Conservation (phyloP, 2,113 vertebrate genomes). For the Corvus hawaiiensis region DNA sequence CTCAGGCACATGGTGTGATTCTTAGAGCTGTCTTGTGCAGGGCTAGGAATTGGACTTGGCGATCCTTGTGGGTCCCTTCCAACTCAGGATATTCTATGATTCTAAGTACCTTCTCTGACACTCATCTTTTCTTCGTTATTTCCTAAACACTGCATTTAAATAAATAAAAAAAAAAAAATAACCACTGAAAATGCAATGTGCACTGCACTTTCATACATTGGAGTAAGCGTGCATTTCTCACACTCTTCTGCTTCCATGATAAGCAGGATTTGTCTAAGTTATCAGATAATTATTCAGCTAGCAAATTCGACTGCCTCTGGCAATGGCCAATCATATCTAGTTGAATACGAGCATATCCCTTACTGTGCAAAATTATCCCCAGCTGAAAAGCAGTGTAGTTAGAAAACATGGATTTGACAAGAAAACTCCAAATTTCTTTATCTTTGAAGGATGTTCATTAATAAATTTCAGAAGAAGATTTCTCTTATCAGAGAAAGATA, state of each 20-base stretch:
- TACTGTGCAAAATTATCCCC: background rate
- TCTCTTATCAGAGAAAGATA: background rate
- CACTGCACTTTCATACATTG: background rate
- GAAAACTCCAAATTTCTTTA: background rate
- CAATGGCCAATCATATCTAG: background rate
- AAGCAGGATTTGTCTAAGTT: background rate
- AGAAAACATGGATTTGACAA: background rate
- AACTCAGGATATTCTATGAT: background rate
- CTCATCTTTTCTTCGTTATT: background rate
- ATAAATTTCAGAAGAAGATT: background rate
- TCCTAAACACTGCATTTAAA: background rate
- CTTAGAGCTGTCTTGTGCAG: too few species aligned
- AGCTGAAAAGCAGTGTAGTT: background rate
- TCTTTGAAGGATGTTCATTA: background rate
- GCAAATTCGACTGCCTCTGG: background rate
- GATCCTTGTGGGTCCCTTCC: background rate
- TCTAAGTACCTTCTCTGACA: background rate
- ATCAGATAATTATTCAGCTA: background rate
- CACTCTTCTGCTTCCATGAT: background rate
- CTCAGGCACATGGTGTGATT: background rate
- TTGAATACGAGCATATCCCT: background rate
- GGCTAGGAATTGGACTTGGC: background rate
- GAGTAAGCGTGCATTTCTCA: background rate
- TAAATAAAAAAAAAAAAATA: background rate
- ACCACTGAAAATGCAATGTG: background rate